Evolutionary conservation across 2,888 invertebrate species (phyloP), one percentile per base, ranked within the genome.

Genomic region (Conchocele bisecta): DNA sequence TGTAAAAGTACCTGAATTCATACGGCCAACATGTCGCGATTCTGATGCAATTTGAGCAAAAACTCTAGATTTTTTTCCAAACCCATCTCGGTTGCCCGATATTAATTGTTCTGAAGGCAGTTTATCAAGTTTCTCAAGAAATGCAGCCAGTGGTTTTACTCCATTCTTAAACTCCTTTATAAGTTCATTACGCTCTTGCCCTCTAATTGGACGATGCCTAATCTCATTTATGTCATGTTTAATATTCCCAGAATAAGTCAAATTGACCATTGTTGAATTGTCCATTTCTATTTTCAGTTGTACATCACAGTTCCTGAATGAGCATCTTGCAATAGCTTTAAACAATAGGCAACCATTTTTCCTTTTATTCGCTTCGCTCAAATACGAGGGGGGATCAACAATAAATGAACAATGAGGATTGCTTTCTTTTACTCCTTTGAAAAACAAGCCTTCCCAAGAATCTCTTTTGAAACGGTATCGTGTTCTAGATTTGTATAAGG

Each of bases 11-110:
- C 31, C 48, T n/a, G 28, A 28, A 28, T 26, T 17, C n/a, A 29
- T 48, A 29, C 48, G 6, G n/a, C 28, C 48, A 2, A 15, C 48
- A n/a, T 48, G 29, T 26, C 29, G 26, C 17, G 48, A 48, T 28
- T 48, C 48, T 29, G 29, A 48, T n/a, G 48, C 48, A 28, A 48
- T 48, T 5, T 48, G 48, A 6, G 13, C 29, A 6, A 17, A 48
- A 5, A 48, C 48, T 26, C 48, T 26, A 28, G 48, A 48, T 29
- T 48, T 48, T 48, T 48, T 48, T 29, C 48, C 48, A 28, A 48
- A 5, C 4, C 48, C 48, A 48, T 48, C 48, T n/a, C 28, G 5
- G 17, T 28, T 48, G 5, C 48, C 48, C n/a, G 29, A 24, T n/a
- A 48, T 17, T 6, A 48, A 31, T 48, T 28, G n/a, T 15, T 48